Conservation (phyloP, 2,888 invertebrate species). For the Andrena bicolor region DNA sequence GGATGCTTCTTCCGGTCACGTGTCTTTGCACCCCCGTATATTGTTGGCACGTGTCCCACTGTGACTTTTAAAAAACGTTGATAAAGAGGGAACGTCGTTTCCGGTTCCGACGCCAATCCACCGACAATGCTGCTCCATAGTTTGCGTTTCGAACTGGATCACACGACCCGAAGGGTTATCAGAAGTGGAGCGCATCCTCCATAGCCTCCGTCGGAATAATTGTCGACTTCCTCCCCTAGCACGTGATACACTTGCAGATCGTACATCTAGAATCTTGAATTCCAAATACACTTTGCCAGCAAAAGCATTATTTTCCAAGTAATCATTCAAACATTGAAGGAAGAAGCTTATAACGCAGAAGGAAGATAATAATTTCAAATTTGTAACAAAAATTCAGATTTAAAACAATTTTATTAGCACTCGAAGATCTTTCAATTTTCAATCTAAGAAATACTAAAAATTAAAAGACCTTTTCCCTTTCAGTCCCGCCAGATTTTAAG, state of each 20-base stretch:
- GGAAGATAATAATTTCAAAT: too few relatives aligned
- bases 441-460: too few relatives aligned
- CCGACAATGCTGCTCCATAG: conserved; percentile 42
- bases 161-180: conserved; percentile 75
- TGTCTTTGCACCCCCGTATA: conserved; percentile 78
- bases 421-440: too few relatives aligned
- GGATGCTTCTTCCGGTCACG: conserved; percentile 84
- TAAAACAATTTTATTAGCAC: too few relatives aligned
- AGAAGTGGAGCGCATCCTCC: neutral
- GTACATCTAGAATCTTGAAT: too few relatives aligned
- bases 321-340: too few relatives aligned
- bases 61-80: conserved; percentile 70
- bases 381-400: too few relatives aligned
- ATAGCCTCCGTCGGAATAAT: conserved; percentile 2
- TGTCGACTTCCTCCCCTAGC: neutral
- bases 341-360: too few relatives aligned
- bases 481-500: too few relatives aligned
- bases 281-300: too few relatives aligned
- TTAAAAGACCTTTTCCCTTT: too few relatives aligned
- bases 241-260: conserved; percentile 7
- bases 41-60: conserved; percentile 80
- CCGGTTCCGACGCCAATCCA: conserved; percentile 65
- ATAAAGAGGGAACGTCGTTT: conserved; percentile 67
- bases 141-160: conserved; percentile 57
- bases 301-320: too few relatives aligned